These are phyloP conservation scores for Eristalinus aeneus DNA, from an alignment of 2,888 invertebrate species.

Conservation along the genomic window DNA sequence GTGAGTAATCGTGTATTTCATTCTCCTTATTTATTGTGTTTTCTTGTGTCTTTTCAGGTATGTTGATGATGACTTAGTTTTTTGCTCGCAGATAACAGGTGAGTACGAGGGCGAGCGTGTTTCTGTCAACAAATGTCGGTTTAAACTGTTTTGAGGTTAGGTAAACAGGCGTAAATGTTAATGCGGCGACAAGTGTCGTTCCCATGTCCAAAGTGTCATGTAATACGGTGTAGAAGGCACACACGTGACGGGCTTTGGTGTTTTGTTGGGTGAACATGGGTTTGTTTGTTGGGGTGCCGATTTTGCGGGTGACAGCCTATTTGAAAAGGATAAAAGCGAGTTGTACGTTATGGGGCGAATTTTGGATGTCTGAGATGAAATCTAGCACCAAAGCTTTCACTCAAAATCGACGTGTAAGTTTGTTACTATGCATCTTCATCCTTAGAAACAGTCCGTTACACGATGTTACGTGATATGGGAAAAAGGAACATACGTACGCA, in stretches of 20 bases:
- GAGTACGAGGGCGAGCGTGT: constrained; percentile 9
- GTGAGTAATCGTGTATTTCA: constrained; percentile 9
- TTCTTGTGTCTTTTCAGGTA: constrained; percentile 43
- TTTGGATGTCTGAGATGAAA: no score
- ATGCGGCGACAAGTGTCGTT: background rate
- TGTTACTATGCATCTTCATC: no score
- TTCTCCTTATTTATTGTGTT: background rate
- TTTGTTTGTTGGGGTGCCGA: background rate
- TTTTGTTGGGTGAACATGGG: background rate
- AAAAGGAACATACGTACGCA: no score
- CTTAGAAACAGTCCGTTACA: no score
- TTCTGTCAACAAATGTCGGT: background rate
- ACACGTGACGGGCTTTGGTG: background rate
- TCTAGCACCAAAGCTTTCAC: no score
- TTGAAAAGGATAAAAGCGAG: background rate
- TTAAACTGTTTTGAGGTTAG: background rate
- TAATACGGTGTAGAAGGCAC: background rate
- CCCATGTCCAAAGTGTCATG: background rate
- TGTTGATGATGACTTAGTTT: constrained; percentile 45
- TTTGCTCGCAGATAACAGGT: constrained; percentile 45
- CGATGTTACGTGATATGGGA: no score
- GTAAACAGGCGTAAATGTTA: background rate
- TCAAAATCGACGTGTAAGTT: no score
- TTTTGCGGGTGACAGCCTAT: background rate
- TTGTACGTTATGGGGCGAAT: no score